These are phyloP conservation scores for Antheraea assamensis DNA, from an alignment of 2,888 invertebrate genomes.

Conservation along the genomic window DNA sequence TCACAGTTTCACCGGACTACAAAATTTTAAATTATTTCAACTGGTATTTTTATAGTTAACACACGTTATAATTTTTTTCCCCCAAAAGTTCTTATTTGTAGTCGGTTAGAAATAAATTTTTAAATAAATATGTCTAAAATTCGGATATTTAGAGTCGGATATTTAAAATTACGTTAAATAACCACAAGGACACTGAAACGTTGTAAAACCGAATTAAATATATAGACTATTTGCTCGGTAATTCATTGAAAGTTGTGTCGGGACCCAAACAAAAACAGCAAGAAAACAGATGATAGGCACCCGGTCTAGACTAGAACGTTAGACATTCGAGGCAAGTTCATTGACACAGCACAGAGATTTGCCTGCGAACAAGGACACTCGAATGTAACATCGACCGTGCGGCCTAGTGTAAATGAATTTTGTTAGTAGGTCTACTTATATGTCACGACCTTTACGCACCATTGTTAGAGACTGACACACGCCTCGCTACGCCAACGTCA, in stretches of 20 bases:
- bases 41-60: too few species aligned
- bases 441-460: not conserved
- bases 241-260: not conserved
- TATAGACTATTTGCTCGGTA: not conserved
- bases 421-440: not conserved
- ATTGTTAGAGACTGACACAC: not conserved
- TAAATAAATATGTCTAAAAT: too few species aligned
- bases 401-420: not conserved
- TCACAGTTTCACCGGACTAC: too few species aligned
- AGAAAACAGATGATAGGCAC: conserved; percentile 12
- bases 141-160: too few species aligned
- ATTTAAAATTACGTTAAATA: not conserved
- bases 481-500: not conserved
- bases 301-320: conserved; percentile 22
- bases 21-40: too few species aligned
- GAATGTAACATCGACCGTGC: not conserved
- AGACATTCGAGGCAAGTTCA: conserved; percentile 43
- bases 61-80: too few species aligned
- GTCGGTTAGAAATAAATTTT: too few species aligned
- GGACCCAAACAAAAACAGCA: not conserved
- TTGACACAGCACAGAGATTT: conserved; percentile 41
- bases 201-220: conserved; percentile 1
- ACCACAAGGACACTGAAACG: not conserved
- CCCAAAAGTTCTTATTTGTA: too few species aligned
- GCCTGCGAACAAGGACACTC: conserved; percentile 35